Evolutionary conservation across 2,113 vertebrate genomes (phyloP).

Genomic region (Micromys minutus): DNA sequence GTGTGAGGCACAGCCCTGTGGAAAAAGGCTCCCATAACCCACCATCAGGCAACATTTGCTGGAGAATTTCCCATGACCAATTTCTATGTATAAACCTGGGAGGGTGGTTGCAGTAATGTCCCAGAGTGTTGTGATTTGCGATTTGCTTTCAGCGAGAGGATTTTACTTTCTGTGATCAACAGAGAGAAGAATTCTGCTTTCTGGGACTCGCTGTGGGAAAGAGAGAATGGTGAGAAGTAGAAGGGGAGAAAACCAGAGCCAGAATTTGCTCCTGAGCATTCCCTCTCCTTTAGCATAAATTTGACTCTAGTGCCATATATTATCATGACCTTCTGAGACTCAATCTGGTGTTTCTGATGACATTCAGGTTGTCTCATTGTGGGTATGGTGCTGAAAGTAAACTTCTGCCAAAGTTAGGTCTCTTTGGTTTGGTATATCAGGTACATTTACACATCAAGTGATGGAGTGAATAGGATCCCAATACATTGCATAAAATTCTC

Average conservation of each 20-base stretch:
- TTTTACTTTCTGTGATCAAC: not conserved
- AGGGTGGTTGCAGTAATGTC: not conserved
- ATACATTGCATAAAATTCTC: not conserved
- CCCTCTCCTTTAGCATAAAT: not conserved
- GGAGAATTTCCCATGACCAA: not conserved
- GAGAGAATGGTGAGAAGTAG: not conserved
- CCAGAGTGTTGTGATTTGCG: not conserved
- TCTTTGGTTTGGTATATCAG: not conserved
- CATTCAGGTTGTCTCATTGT: not conserved
- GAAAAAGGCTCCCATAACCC: not conserved
- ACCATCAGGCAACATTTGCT: not conserved
- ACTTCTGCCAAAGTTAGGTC: not conserved
- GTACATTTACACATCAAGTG: not conserved
- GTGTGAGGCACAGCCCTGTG: no score
- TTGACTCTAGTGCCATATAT: not conserved
- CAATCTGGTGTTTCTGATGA: not conserved
- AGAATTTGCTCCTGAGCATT: not conserved
- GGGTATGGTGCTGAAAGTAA: not conserved
- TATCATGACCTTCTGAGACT: not conserved
- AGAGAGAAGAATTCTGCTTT: not conserved
- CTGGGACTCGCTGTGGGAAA: not conserved
- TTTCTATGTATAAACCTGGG: no score
- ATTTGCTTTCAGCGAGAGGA: not conserved
- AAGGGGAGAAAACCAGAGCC: not conserved
- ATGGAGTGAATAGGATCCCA: not conserved